Base-by-base conservation (phyloP, 2,888 invertebrate species). In the Beris morrisii region DNA sequence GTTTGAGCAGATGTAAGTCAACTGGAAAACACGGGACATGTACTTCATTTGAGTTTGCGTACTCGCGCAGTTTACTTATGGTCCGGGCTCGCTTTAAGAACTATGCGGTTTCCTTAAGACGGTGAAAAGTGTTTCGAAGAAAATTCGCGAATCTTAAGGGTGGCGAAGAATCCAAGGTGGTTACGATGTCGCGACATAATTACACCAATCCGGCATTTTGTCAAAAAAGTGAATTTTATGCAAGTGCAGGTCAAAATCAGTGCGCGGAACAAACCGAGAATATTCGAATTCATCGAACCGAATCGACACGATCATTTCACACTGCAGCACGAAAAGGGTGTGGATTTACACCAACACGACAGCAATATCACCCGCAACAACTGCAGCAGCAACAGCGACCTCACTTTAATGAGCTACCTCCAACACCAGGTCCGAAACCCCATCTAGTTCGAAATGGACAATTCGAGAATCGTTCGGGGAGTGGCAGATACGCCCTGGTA, bases 171-270 rank as follows among this genome's bases (percentile, higher is more conserved):
- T 52, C 1, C 28, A 52, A 52, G 15, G 11, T 9, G 9, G 53
- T 13, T 30, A n/a, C 43, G 50, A 81, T 81, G 80, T 80, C 80
- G 30, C 75, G 76, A 64, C 80, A 81, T 67, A 80, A 88, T 73
- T 92, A 92, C 74, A 88, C 88, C 5, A 92, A 92, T 76, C 91
- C 91, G 64, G 91, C 91, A 0, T 92, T 92, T 76, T 90, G 90
- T 76, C 86, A 88, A 32, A 88, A 90, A 79, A 91, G 91, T 76
- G 91, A 92, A 75, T 87, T 83, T 71, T 83, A 83, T 38, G 9
- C 38, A 38, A 38, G 38, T 38, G 38, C 38, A 9, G 43, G 67
- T 11, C 68, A 57, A 69, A 69, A 67, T 64, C 38, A 83, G 81
- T 67, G 78, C 78, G 9, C 30, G 12, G 32, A 67, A n/a, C 82